phyloP scores from a whole-genome alignment of 2,888 invertebrate species.

The Athetis lepigone region DNA sequence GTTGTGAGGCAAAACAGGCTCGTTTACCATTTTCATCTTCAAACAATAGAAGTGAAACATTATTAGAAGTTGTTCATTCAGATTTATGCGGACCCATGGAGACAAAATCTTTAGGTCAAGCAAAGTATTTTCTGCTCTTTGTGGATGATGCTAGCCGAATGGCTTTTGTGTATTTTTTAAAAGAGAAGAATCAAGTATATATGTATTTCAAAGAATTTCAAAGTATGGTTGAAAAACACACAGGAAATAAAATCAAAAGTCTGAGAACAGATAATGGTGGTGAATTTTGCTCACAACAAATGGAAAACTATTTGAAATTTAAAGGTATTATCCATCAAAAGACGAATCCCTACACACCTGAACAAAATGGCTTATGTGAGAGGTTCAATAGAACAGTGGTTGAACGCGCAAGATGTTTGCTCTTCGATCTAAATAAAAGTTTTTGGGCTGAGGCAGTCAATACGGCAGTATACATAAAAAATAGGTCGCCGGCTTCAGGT shows the following conservation, averaged over 20 bases:
- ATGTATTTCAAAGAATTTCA: constrained; percentile 50
- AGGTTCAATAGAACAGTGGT: constrained; percentile 29
- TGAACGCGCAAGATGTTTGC: constrained; percentile 41
- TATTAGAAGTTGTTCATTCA: constrained; percentile 51
- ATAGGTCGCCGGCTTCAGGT: neutral
- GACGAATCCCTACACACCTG: constrained; percentile 52
- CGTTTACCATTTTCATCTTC: constrained; percentile 60
- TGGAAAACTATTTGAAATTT: constrained; percentile 46
- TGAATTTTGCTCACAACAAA: constrained; percentile 49
- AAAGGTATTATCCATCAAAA: constrained; percentile 58
- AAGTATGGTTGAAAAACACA: constrained; percentile 54
- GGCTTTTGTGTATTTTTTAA: constrained; percentile 60
- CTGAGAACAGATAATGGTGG: constrained; percentile 56
- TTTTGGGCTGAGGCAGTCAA: constrained; percentile 54
- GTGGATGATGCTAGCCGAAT: constrained; percentile 67
- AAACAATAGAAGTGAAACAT: constrained; percentile 7
- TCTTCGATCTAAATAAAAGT: constrained; percentile 35
- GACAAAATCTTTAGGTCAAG: constrained; percentile 13
- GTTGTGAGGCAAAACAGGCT: constrained; percentile 64
- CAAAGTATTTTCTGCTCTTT: constrained; percentile 63
- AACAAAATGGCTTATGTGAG: constrained; percentile 59
- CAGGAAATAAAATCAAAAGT: constrained; percentile 32
- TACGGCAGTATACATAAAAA: constrained; percentile 44
- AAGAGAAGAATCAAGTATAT: constrained; percentile 60
- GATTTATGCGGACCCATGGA: constrained; percentile 45